These are phyloP conservation scores for Sus scrofa DNA, from an alignment of 2,113 vertebrate species.

Conservation along the genomic window T2T-Sscrofa CM000818.6:128012001-128012500, in stretches of 20 bases:
- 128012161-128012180: neutral
- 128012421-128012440: fast-evolving
- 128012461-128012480: neutral
- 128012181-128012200: neutral
- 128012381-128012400: neutral
- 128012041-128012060: constrained; percentile 64
- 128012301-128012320: neutral
- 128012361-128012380: neutral
- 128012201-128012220: neutral
- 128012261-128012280: neutral
- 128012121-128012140: fast-evolving
- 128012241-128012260: neutral
- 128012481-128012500: fast-evolving
- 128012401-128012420: fast-evolving
- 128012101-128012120: too few species aligned
- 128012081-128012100: neutral
- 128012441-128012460: fast-evolving
- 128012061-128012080: neutral
- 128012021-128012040: too few species aligned
- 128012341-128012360: neutral
- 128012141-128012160: neutral
- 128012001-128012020: constrained; percentile 65
- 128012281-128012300: neutral
- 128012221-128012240: fast-evolving
- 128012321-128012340: neutral